Evolutionary conservation across 2,888 invertebrate genomes (phyloP).

Genomic region (Cerceris rybyensis): DNA sequence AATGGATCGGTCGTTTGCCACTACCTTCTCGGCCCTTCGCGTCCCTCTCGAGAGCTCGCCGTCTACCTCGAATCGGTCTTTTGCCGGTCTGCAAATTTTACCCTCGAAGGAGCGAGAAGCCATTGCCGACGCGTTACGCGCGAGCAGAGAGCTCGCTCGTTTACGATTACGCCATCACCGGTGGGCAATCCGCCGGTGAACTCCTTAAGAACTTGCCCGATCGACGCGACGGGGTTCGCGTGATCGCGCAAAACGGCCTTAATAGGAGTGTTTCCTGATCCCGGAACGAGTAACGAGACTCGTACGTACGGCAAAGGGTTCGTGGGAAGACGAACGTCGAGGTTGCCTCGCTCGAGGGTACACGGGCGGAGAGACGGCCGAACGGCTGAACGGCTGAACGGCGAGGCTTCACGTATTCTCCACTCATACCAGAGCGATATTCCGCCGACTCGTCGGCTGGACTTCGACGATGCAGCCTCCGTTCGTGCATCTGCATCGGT

Average conservation of each 20-base stretch:
- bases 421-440: not conserved
- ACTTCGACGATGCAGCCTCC: constrained; percentile 31
- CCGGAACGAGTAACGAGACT: constrained; percentile 65
- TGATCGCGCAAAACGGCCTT: constrained; percentile 61
- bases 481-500: constrained; percentile 12
- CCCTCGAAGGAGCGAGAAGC: too few relatives aligned
- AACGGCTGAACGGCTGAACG: not conserved
- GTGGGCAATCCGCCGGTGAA: not conserved
- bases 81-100: too few relatives aligned
- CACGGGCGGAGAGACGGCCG: constrained; percentile 44
- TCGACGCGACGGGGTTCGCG: constrained; percentile 28
- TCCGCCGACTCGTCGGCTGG: constrained; percentile 15
- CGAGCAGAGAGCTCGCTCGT: not conserved
- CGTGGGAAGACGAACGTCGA: constrained; percentile 69
- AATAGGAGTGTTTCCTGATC: constrained; percentile 69
- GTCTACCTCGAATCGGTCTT: too few relatives aligned
- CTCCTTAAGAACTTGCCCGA: not conserved
- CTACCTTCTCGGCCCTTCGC: too few relatives aligned
- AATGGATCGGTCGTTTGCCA: constrained; percentile 1
- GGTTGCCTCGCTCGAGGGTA: constrained; percentile 56
- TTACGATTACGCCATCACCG: not conserved
- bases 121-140: not conserved
- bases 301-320: constrained; percentile 60
- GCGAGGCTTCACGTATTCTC: constrained; percentile 14
- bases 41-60: too few relatives aligned